A percentile compares a stretch with the other conserved stretches of the same genome.
These are phyloP conservation scores for Eriocheir sinensis DNA, from an alignment of 1,140 invertebrate genomes.

Conservation along the genomic window DNA sequence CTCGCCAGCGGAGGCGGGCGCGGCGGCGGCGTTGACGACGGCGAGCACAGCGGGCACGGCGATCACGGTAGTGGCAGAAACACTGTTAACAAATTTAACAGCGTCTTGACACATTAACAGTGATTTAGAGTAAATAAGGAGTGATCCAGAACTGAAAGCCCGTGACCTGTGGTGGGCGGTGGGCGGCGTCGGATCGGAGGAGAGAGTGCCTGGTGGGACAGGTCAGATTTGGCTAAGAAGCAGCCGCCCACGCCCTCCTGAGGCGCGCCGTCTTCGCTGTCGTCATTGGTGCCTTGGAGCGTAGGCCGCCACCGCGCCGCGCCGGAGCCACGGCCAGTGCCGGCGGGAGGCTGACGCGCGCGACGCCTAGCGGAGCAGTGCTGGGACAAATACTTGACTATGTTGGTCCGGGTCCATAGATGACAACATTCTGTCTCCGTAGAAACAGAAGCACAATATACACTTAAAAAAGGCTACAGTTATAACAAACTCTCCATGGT, in stretches of 20 bases:
- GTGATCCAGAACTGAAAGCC: too few species aligned
- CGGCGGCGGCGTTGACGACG: not conserved
- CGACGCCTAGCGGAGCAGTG: not conserved
- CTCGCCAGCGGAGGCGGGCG: not conserved
- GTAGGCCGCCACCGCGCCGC: not conserved
- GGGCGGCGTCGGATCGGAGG: not conserved
- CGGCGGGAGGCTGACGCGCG: not conserved
- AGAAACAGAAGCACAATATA: slow-evolving; percentile 35
- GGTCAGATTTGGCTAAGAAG: not conserved
- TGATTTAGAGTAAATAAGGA: not conserved
- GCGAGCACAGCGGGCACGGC: not conserved
- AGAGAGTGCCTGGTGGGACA: not conserved
- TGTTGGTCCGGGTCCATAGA: slow-evolving; percentile 34
- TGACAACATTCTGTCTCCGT: not conserved
- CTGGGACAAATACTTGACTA: not conserved
- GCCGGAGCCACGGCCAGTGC: not conserved
- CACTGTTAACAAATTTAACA: not conserved
- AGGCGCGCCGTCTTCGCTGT: not conserved
- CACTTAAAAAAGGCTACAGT: slow-evolving; percentile 27
- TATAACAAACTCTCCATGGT: slow-evolving; percentile 30
- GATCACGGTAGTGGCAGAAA: not conserved
- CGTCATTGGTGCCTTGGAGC: not conserved
- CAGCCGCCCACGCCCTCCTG: not conserved
- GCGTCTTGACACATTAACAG: not conserved
- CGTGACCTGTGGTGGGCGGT: not conserved